Conservation (phyloP, 2,888 invertebrate genomes). For the Cerceris rybyensis region DNA sequence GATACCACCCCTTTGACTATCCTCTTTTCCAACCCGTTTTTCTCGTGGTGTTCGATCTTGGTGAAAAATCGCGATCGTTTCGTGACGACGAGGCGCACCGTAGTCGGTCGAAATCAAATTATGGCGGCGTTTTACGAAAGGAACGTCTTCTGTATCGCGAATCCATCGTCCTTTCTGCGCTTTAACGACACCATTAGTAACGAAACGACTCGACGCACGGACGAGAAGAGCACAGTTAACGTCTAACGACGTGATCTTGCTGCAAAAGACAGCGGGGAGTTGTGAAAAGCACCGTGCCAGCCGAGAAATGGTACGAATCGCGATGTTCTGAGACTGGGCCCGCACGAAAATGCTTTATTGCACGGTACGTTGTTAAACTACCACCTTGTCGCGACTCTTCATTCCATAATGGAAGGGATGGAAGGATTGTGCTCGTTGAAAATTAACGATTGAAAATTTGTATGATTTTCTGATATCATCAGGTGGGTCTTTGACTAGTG, state of each 20-base stretch:
- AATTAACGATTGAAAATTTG: too few species aligned
- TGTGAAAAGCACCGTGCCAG: slow-evolving; percentile 61
- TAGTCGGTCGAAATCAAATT: slow-evolving; percentile 13
- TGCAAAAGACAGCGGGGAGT: slow-evolving; percentile 45
- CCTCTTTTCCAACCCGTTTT: too few species aligned
- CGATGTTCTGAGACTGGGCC: slow-evolving; percentile 37
- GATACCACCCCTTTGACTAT: too few species aligned
- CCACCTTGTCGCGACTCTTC: background rate
- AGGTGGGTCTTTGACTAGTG: too few species aligned
- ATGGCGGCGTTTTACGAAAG: background rate
- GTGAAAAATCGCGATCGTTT: background rate
- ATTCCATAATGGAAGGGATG: background rate
- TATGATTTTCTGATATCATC: too few species aligned
- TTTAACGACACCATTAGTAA: slow-evolving; percentile 52
- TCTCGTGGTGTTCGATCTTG: too few species aligned
- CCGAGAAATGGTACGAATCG: slow-evolving; percentile 63
- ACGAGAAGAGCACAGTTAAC: slow-evolving; percentile 43
- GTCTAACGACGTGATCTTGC: slow-evolving; percentile 57
- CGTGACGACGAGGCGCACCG: background rate
- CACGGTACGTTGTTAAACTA: slow-evolving; percentile 25
- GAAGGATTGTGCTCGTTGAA: background rate
- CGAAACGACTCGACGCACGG: slow-evolving; percentile 49
- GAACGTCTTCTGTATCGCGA: slow-evolving; percentile 18
- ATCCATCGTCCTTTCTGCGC: slow-evolving; percentile 38
- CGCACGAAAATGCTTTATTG: slow-evolving; percentile 61